Evolutionary conservation across 2,888 invertebrate genomes (phyloP).

Genomic region (Drosophila lacicola): DNA sequence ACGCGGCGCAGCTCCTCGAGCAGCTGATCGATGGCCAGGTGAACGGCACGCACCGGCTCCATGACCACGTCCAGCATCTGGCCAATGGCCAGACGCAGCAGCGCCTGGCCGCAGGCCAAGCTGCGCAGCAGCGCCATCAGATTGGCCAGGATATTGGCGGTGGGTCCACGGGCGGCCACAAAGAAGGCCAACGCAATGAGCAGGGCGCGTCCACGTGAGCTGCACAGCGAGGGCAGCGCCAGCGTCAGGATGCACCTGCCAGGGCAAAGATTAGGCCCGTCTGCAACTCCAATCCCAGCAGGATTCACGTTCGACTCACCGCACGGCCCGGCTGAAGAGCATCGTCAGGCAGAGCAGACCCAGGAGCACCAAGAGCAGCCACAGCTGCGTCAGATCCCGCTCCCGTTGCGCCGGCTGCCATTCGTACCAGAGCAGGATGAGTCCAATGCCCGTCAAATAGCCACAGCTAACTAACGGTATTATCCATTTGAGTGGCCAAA

Average conservation of each 20-base stretch:
- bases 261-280: background rate
- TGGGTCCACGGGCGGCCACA: slow-evolving; percentile 91
- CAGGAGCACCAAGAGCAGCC: slow-evolving; percentile 34
- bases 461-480: slow-evolving; percentile 51
- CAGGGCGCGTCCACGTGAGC: slow-evolving; percentile 91
- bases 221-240: slow-evolving; percentile 91
- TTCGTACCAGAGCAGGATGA: slow-evolving; percentile 64
- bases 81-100: slow-evolving; percentile 88
- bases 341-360: slow-evolving; percentile 52
- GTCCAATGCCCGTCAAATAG: slow-evolving; percentile 65
- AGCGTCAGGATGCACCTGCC: slow-evolving; percentile 89
- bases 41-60: slow-evolving; percentile 89
- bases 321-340: slow-evolving; percentile 63
- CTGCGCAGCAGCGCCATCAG: slow-evolving; percentile 90
- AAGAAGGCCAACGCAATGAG: slow-evolving; percentile 91
- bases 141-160: slow-evolving; percentile 90
- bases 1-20: slow-evolving; percentile 87
- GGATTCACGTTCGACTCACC: slow-evolving; percentile 52
- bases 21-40: slow-evolving; percentile 88
- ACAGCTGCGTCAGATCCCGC: slow-evolving; percentile 29
- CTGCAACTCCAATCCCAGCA: rapidly evolving
- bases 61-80: slow-evolving; percentile 88
- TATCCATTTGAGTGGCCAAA: slow-evolving; percentile 48
- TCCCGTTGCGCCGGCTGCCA: slow-evolving; percentile 33
- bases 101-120: slow-evolving; percentile 91